Evolutionary conservation across 1,140 invertebrate genomes (phyloP).

Genomic region (Trichoplusia ni): DNA sequence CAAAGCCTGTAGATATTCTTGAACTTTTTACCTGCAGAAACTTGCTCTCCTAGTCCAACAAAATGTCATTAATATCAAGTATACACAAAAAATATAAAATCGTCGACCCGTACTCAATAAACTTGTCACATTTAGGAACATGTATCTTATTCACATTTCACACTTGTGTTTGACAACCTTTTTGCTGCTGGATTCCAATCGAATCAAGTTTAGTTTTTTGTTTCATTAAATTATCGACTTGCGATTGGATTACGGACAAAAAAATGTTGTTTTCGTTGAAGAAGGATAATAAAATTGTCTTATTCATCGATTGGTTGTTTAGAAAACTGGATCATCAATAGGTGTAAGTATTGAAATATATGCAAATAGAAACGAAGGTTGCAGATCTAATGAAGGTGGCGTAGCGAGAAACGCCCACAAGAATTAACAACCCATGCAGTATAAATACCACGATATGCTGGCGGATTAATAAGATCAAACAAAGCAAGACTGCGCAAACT

Average conservation of each 20-base stretch:
- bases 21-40: not conserved
- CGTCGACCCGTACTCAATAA: not conserved
- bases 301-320: not conserved
- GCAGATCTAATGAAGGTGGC: too few species aligned
- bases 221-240: conserved; percentile 1
- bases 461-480: too few species aligned
- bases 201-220: conserved; percentile 29
- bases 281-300: not conserved
- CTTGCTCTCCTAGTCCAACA: conserved; percentile 1
- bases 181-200: conserved; percentile 53
- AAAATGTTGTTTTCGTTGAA: not conserved
- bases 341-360: too few species aligned
- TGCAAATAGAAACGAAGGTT: too few species aligned
- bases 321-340: too few species aligned
- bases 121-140: conserved; percentile 12
- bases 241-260: conserved; percentile 8
- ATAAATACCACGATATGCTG: too few species aligned
- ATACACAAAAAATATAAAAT: not conserved
- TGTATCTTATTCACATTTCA: conserved; percentile 13
- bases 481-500: too few species aligned
- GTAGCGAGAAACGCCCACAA: too few species aligned
- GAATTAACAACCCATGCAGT: too few species aligned
- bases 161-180: conserved; percentile 29
- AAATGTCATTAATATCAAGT: not conserved
- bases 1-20: too few species aligned